These are phyloP conservation scores for Synanthedon formicaeformis DNA, from an alignment of 2,888 invertebrate genomes.

Conservation along the genomic window DNA sequence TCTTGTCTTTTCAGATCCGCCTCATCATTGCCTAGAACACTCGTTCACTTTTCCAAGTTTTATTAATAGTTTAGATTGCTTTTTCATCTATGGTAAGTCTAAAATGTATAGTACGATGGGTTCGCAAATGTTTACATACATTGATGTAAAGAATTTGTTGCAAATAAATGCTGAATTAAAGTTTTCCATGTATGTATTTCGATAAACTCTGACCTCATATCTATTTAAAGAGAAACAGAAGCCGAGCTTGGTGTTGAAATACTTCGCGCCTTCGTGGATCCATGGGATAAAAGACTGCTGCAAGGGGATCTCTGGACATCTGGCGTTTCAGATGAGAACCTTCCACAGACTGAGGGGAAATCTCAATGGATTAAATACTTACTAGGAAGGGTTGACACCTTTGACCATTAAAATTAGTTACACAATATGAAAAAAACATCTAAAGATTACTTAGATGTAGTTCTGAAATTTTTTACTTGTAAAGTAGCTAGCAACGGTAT, in stretches of 20 bases:
- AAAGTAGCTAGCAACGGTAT: too few species aligned
- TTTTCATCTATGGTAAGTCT: slow-evolving; percentile 57
- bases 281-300: slow-evolving; percentile 28
- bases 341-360: slow-evolving; percentile 8
- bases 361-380: too few species aligned
- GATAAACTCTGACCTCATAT: slow-evolving; percentile 45
- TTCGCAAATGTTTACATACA: slow-evolving; percentile 36
- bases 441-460: too few species aligned
- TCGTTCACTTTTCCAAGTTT: slow-evolving; percentile 21
- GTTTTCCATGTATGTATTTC: slow-evolving; percentile 39
- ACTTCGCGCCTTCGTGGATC: slow-evolving; percentile 35
- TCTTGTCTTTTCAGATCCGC: slow-evolving; percentile 58
- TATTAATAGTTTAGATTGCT: slow-evolving; percentile 38
- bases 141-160: slow-evolving; percentile 50
- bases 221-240: slow-evolving; percentile 36
- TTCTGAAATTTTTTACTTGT: too few species aligned
- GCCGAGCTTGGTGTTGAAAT: slow-evolving; percentile 23
- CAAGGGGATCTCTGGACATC: slow-evolving; percentile 28
- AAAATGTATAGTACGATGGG: slow-evolving; percentile 61
- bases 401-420: too few species aligned
- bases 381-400: too few species aligned
- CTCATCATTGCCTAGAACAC: slow-evolving; percentile 17
- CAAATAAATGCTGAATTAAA: slow-evolving; percentile 59
- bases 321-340: slow-evolving; percentile 26
- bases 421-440: too few species aligned